Evolutionary conservation across 2,888 invertebrate species (phyloP).

Genomic region (Encarsia formosa): DNA sequence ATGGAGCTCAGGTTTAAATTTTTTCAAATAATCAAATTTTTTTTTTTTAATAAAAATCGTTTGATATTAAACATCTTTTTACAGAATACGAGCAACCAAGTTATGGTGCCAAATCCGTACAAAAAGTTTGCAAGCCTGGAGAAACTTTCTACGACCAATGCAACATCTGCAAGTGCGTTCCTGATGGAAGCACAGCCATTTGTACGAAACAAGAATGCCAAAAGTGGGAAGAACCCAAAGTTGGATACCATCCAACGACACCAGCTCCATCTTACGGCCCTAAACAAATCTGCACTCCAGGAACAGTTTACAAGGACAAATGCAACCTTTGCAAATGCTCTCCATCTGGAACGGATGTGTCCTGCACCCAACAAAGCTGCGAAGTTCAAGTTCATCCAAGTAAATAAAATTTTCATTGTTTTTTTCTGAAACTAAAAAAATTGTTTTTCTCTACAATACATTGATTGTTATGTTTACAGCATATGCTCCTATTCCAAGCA

Average conservation of each 20-base stretch:
- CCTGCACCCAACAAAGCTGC: conserved; percentile 27
- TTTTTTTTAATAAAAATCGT: no score
- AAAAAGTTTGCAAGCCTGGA: not conserved
- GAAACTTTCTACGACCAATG: conserved; percentile 49
- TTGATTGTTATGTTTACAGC: no score
- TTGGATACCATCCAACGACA: no score
- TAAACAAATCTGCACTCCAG: conserved; percentile 1
- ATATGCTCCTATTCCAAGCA: no score
- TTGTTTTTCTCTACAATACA: no score
- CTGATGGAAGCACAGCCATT: conserved; percentile 35
- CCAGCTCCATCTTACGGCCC: no score
- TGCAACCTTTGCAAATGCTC: conserved; percentile 59
- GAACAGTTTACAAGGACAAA: conserved; percentile 41
- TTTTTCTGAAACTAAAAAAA: no score
- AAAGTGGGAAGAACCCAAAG: not conserved
- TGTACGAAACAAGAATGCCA: conserved; percentile 29
- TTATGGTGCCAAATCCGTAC: not conserved
- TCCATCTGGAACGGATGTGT: conserved; percentile 35
- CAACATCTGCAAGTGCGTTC: conserved; percentile 56
- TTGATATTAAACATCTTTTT: no score
- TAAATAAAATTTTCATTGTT: no score
- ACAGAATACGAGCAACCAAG: not conserved
- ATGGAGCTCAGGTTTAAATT: no score
- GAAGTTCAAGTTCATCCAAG: no score
- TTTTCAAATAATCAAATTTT: no score